A percentile compares a stretch with the other conserved stretches of the same genome.
These are phyloP conservation scores for Bergia sp. DNA, from an alignment of 92 coral and sea anemone species.

Conservation along the genomic window DNA sequence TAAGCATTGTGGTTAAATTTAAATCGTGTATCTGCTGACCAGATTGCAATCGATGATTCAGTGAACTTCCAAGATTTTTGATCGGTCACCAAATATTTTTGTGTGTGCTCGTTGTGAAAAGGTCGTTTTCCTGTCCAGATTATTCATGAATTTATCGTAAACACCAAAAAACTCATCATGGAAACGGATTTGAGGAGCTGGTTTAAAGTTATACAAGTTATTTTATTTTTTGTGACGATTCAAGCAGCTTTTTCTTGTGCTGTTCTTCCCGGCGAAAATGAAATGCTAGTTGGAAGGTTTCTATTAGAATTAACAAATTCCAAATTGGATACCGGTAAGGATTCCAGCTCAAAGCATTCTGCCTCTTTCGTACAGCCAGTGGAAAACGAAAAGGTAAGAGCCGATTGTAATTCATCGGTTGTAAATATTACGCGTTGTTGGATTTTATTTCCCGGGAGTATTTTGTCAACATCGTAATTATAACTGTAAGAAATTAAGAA, in stretches of 20 bases:
- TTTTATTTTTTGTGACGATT: conserved; percentile 66
- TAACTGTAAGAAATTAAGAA: no score
- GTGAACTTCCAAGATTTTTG: not conserved
- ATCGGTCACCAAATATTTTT: not conserved
- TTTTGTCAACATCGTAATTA: no score
- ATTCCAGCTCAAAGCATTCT: conserved; percentile 50
- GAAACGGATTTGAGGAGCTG: conserved; percentile 58
- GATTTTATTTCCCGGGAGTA: no score
- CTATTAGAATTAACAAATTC: conserved; percentile 47
- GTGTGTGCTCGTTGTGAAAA: not conserved
- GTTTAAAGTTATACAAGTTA: conserved; percentile 56
- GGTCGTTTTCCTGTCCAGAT: conserved; percentile 12
- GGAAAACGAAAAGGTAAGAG: conserved; percentile 72
- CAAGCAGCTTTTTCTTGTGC: conserved; percentile 81
- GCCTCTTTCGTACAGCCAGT: conserved; percentile 79
- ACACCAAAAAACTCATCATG: conserved; percentile 42
- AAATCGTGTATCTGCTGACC: conserved; percentile 32
- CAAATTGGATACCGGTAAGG: not conserved
- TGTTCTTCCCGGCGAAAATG: conserved; percentile 76
- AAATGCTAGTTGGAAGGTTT: conserved; percentile 74
- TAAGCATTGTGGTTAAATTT: conserved; percentile 12
- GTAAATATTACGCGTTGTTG: no score
- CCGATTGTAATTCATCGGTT: not conserved
- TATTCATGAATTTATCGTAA: not conserved
- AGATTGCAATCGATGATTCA: conserved; percentile 2